Conservation (phyloP, 2,888 invertebrate genomes). For the Drosophila setosimentum region DNA sequence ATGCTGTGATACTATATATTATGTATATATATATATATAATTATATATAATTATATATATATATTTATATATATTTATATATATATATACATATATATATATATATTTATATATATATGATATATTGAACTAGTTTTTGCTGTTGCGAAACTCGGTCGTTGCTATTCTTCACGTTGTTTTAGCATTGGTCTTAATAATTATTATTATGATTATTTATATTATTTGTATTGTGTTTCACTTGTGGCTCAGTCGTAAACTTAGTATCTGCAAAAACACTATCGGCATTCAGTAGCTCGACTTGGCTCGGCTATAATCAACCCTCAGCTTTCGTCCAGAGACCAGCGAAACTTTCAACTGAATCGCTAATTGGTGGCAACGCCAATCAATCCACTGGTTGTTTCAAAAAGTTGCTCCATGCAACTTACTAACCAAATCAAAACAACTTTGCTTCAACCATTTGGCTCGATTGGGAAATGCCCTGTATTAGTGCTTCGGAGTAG, state of each 20-base stretch:
- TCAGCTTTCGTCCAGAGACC: background rate
- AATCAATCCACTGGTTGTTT: slow-evolving; percentile 13
- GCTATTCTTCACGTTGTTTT: slow-evolving; percentile 32
- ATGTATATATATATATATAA: background rate
- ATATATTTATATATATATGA: background rate
- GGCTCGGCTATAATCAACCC: background rate
- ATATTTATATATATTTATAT: background rate
- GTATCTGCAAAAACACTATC: slow-evolving; percentile 8
- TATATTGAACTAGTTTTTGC: slow-evolving; percentile 10
- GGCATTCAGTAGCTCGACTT: background rate
- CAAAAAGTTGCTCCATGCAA: slow-evolving; percentile 6
- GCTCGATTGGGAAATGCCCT: background rate
- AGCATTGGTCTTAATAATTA: slow-evolving; percentile 11
- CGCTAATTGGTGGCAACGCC: slow-evolving; percentile 44
- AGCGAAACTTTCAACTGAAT: slow-evolving; percentile 52
- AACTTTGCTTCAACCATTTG: background rate
- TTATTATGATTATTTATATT: slow-evolving; percentile 33
- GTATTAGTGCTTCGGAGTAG: background rate
- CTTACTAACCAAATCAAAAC: slow-evolving; percentile 1
- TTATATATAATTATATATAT: background rate
- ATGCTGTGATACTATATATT: background rate
- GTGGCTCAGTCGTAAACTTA: slow-evolving; percentile 38
- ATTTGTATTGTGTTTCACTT: slow-evolving; percentile 32
- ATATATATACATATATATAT: background rate
- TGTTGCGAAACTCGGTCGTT: slow-evolving; percentile 13